Base-by-base conservation (phyloP, 2,888 invertebrate species). In the Heliconius erato region DNA sequence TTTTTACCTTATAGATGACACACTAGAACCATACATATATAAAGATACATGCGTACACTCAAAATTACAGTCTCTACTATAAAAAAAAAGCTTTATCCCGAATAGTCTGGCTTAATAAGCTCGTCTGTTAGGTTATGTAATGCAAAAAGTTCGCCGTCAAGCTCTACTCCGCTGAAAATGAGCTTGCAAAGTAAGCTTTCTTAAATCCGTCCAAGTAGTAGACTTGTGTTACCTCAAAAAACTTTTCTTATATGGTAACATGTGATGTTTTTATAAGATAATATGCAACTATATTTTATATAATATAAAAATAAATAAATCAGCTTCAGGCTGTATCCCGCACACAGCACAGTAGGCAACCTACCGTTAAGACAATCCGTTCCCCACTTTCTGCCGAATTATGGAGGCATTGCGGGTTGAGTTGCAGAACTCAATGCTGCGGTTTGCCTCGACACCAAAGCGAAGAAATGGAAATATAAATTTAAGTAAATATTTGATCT, bases 121-220 rank as follows among this genome's bases (percentile, higher is more conserved):
- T 59, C 76, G 54, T 3, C 68, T 80, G 54, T 35, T 40, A 71
- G 26, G 80, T 80, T 80, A 80, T 54, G 68, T 76, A 76, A 80
- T 28, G 74, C 26, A 68, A 80, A 80, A 80, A 68, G 54, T 76
- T 80, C 49, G 26, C 49, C 44, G 49, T 65, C 74, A n/a, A 79
- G 35, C 65, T 67, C 28, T 35, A 76, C 68, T 80, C 49, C 23
- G 40, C 74, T 76, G 40, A 65, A 80, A 76, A 67, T 63, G 76
- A 68, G 67, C 67, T 80, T 68, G 68, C 67, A 68, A 12, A 14
- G 78, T 78, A 78, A 78, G 78, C 78, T 68, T 68, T 67, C 67
- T 49, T 78, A 76, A 63, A 76, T 63, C 35, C 76, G n/a, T n/a
- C 35, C 63, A 76, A 40, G 76, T 63, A 63, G 63, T 16, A n/a